A percentile compares a stretch with the other conserved stretches of the same genome.
phyloP scores from a whole-genome alignment of 2,113 vertebrate genomes.

The Eleginops maclovinus region DNA sequence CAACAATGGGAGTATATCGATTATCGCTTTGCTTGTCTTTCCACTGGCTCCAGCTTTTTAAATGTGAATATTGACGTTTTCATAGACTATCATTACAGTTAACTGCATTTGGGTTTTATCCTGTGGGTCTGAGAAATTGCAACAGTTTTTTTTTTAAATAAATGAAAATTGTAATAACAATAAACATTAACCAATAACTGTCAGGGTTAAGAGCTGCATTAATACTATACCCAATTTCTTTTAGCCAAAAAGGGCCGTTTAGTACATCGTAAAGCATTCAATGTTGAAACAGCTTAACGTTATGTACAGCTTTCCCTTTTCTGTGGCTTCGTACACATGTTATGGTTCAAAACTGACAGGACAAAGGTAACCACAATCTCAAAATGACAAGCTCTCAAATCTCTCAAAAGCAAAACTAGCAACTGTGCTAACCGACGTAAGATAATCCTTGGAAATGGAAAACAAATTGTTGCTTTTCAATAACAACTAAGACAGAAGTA shows the following conservation, averaged over 20 bases:
- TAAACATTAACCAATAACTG: no score
- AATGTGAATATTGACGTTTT: not conserved
- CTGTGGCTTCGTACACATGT: not conserved
- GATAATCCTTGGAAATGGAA: conserved; percentile 1
- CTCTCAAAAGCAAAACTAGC: not conserved
- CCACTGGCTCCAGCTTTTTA: not conserved
- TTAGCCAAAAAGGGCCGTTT: no score
- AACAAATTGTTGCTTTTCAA: not conserved
- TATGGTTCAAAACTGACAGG: not conserved
- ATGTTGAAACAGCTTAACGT: not conserved
- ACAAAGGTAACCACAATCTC: not conserved
- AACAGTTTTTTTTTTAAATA: no score
- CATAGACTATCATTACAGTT: not conserved
- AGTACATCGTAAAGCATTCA: no score
- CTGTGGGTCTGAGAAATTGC: not conserved
- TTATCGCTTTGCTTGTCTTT: not conserved
- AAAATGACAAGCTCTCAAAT: not conserved
- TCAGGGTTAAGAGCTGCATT: no score
- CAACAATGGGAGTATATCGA: not conserved
- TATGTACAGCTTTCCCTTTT: not conserved
- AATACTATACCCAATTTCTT: no score
- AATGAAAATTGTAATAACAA: no score
- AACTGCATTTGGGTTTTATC: not conserved
- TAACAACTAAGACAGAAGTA: not conserved
- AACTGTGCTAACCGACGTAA: not conserved